These are phyloP conservation scores for Cuculus canorus DNA, from an alignment of 2,797 vertebrate species.

Conservation along the genomic window DNA sequence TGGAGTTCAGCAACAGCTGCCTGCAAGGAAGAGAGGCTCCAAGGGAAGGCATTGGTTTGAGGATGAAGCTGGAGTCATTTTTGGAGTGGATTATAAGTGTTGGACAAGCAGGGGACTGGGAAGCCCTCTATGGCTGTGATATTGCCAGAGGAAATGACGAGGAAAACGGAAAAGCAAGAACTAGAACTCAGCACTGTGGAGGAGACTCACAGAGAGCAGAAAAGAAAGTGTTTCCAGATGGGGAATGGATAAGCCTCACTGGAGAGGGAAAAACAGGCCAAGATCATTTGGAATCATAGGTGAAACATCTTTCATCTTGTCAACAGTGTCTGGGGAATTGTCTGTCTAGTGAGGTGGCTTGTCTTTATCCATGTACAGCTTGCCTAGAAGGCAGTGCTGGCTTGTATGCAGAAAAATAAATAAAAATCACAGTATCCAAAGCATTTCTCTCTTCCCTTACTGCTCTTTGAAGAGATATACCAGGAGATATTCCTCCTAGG, in stretches of 20 bases:
- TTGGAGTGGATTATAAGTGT: background rate
- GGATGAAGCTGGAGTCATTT: background rate
- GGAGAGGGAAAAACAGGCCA: background rate
- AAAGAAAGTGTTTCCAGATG: background rate
- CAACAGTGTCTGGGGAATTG: background rate
- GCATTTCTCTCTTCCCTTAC: background rate
- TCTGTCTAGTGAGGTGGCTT: background rate
- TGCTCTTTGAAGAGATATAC: background rate
- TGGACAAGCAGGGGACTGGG: background rate
- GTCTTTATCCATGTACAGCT: background rate
- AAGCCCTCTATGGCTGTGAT: background rate
- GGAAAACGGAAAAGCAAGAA: background rate
- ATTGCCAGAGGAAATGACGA: background rate
- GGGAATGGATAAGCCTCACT: background rate
- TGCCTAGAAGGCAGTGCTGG: background rate
- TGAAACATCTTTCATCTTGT: constrained; percentile 11
- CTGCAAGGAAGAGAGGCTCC: background rate
- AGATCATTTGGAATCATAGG: background rate
- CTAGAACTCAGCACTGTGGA: background rate
- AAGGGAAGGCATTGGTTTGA: background rate
- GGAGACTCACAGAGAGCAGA: background rate
- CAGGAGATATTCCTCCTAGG: background rate
- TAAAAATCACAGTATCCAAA: background rate
- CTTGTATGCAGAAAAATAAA: background rate
- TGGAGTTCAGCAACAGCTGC: background rate